Conservation (phyloP, 2,888 invertebrate species). For the Pristionchus entomophagus region DNA sequence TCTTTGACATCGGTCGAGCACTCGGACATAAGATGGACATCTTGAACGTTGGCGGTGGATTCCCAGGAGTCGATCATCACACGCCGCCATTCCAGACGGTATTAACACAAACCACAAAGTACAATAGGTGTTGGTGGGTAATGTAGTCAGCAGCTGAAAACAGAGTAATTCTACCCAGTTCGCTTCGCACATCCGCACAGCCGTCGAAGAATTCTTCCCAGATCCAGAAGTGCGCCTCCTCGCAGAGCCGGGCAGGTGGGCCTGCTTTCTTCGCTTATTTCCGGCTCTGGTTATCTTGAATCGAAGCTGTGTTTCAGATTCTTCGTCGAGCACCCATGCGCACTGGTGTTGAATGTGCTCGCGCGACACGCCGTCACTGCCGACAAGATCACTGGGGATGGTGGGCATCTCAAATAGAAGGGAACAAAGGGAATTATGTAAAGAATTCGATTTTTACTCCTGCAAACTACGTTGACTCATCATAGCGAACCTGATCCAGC, state of each 20-base stretch:
- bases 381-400: conserved; percentile 66
- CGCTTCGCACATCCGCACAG: conserved; percentile 85
- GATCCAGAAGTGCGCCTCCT: conserved; percentile 84
- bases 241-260: conserved; percentile 92
- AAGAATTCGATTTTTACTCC: no score
- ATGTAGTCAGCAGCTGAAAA: not conserved
- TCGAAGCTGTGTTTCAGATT: no score
- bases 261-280: not conserved
- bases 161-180: conserved; percentile 80
- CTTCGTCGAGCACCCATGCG: conserved; percentile 95
- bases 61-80: conserved; percentile 83
- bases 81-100: conserved; percentile 84
- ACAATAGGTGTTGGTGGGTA: not conserved
- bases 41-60: conserved; percentile 91
- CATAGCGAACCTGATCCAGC: no score
- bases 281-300: not conserved
- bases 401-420: not conserved
- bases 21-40: conserved; percentile 87
- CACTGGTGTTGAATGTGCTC: conserved; percentile 90
- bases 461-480: no score
- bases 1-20: conserved; percentile 81
- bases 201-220: conserved; percentile 89
- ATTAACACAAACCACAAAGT: no score
- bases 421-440: not conserved
- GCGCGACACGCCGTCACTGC: conserved; percentile 83